Evolutionary conservation across 2,888 invertebrate genomes (phyloP).

Genomic region (Tetranychus truncatus): DNA sequence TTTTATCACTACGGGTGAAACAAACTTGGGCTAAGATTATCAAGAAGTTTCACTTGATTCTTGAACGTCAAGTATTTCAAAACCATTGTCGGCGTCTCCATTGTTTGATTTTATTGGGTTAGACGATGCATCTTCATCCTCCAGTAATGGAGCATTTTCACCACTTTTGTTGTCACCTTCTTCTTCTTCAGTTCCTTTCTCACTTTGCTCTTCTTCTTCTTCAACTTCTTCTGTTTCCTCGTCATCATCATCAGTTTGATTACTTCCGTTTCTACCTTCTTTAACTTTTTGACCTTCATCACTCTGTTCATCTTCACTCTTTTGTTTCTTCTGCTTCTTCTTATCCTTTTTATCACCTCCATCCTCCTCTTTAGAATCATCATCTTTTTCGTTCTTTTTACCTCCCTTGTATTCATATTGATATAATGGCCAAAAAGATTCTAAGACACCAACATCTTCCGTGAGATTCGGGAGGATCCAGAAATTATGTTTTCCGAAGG

Average conservation of each 20-base stretch:
- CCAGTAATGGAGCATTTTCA: not conserved
- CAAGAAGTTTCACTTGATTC: conserved; percentile 15
- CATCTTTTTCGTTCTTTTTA: conserved; percentile 31
- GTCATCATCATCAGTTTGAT: conserved; percentile 8
- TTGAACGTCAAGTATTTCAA: conserved; percentile 27
- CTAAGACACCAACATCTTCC: conserved; percentile 95
- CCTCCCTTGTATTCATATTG: conserved; percentile 65
- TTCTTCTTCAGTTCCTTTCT: not conserved
- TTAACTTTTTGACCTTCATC: conserved; percentile 17
- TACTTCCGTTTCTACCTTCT: conserved; percentile 13
- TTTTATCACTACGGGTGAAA: no score
- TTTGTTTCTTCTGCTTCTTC: not conserved
- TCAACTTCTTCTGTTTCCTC: not conserved
- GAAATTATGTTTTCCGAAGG: conserved; percentile 73
- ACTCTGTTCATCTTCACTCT: not conserved
- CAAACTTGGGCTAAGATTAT: not conserved
- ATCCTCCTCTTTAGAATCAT: conserved; percentile 46
- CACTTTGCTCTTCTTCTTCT: not conserved
- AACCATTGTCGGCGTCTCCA: conserved; percentile 21
- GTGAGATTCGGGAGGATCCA: conserved; percentile 98
- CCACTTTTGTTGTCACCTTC: not conserved
- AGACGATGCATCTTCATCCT: not conserved
- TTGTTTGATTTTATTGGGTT: not conserved
- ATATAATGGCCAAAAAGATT: conserved; percentile 93
- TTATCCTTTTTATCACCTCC: conserved; percentile 26